Evolutionary conservation across 2,113 vertebrate genomes (phyloP), one percentile per base, ranked within the genome.

Genomic region (Colinus virginianus): DNA sequence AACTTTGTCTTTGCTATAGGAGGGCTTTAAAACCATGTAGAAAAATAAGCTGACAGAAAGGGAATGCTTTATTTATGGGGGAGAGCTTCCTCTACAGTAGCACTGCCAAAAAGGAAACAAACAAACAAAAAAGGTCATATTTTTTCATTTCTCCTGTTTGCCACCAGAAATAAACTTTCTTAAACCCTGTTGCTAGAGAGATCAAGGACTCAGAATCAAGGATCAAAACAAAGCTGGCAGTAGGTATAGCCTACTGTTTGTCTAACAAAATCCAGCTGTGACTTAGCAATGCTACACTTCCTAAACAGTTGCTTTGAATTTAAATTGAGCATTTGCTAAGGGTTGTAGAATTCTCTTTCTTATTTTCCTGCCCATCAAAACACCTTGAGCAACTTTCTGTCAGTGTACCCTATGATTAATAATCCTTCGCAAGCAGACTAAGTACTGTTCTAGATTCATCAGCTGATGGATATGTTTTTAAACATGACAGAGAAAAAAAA

Each of bases 391-490:
- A 80, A 79, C 62, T 72, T 90, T 70, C 67, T 84, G 46, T 86
- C 81, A 79, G 46, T 21, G 42, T 83, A 36, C 46, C 38, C 64
- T 30, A 20, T 90, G 76, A 84, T 87, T 81, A 88, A 82, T 88
- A 88, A 64, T 22, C 48, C 15, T 11, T 70, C 86, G 71, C 66
- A 80, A 83, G 76, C 48, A 88, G 85, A 25, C 77, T 56, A 71
- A 87, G 42, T 59, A 53, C 48, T 66, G 45, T 63, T 42, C 40
- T 82, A 74, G 51, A 94, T 90, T 77, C 25, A 28, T 80, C 76
- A 67, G 72, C 42, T 63, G 87, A 90, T 72, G 46, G 66, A 62
- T 78, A 93, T 58, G 45, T 96, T 96, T 95, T 64, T 82, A 85
- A 94, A 90, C 64, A 83, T 40, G 43, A 20, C 34, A 67, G 34